Evolutionary conservation across 53 echinoderm and acorn worm genomes (phyloP).

Genomic region (Echinarachnius parma): DNA sequence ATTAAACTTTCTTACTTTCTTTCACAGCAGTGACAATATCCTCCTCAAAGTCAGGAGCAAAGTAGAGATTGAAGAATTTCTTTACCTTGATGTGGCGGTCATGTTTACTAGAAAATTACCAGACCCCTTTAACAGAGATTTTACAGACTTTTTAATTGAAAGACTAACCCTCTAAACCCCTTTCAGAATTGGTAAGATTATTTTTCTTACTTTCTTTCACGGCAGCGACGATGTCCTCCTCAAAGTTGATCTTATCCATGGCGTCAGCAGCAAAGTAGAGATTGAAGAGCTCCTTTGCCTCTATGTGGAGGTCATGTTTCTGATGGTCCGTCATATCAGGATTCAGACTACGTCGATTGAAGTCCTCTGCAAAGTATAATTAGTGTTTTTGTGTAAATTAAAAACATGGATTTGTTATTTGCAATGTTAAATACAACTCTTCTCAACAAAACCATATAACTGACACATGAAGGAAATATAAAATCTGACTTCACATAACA

Average conservation of each 20-base stretch:
- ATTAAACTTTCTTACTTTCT: constrained; percentile 67
- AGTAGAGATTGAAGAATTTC: constrained; percentile 73
- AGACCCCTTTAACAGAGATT: too few species aligned
- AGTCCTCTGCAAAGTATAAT: constrained; percentile 86
- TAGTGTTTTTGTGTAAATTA: too few species aligned
- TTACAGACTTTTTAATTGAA: too few species aligned
- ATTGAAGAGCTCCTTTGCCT: constrained; percentile 76
- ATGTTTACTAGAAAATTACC: too few species aligned
- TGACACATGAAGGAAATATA: too few species aligned
- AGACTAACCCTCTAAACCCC: too few species aligned
- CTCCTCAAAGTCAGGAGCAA: constrained; percentile 82
- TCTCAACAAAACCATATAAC: too few species aligned
- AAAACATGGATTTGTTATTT: too few species aligned
- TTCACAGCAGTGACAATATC: constrained; percentile 80
- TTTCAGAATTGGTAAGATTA: background rate
- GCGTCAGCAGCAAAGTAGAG: constrained; percentile 87
- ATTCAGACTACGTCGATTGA: constrained; percentile 86
- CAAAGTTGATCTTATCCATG: constrained; percentile 95
- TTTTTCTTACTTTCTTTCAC: constrained; percentile 81
- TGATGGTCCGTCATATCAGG: constrained; percentile 81
- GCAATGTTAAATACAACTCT: too few species aligned
- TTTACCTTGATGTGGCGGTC: constrained; percentile 85
- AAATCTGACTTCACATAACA: too few species aligned
- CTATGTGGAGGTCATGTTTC: constrained; percentile 79
- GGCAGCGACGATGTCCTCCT: constrained; percentile 72